phyloP scores from a whole-genome alignment of 2,113 vertebrate species.

The Crotalus helleri region DNA sequence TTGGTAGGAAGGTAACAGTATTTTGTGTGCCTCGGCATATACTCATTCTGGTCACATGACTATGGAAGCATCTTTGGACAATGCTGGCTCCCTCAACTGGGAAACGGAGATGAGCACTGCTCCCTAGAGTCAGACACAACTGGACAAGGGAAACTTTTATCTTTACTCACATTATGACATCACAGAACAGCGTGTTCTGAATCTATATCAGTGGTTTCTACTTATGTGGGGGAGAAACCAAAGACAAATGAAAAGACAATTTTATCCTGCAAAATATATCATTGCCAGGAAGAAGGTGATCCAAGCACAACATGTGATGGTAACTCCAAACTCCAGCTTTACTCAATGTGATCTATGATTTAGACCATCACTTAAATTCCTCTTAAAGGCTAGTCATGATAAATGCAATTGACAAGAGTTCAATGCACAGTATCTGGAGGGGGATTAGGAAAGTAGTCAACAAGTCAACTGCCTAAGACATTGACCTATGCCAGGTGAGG shows the following conservation, averaged over 20 bases:
- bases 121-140: background rate
- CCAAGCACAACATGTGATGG: background rate
- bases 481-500: background rate
- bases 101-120: background rate
- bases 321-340: background rate
- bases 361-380: background rate
- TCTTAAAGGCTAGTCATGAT: background rate
- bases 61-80: background rate
- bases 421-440: background rate
- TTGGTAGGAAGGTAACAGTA: too few relatives aligned
- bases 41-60: background rate
- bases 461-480: background rate
- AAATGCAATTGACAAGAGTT: background rate
- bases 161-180: background rate
- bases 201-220: background rate
- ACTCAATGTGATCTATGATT: background rate
- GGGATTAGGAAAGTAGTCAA: background rate
- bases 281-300: background rate
- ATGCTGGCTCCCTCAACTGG: background rate
- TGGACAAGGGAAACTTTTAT: background rate
- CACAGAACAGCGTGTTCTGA: background rate
- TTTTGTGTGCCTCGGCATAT: background rate
- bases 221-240: background rate
- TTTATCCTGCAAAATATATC: background rate
- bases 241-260: background rate